Evolutionary conservation across 2,113 vertebrate genomes (phyloP).

Genomic region (Brachyistius frenatus): DNA sequence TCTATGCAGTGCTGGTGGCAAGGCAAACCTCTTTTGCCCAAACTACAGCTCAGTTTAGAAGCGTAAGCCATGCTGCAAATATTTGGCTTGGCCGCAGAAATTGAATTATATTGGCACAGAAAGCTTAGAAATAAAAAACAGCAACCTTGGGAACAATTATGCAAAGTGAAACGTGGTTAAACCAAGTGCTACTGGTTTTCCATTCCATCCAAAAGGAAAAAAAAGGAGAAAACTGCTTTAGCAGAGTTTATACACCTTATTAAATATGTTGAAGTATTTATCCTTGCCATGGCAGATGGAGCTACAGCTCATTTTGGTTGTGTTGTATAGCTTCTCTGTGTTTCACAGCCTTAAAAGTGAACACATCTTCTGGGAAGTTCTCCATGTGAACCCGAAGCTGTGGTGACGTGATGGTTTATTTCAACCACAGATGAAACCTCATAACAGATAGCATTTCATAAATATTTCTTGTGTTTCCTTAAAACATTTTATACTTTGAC

Average conservation of each 20-base stretch:
- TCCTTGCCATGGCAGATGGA: constrained; percentile 41
- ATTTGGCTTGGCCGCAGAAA: constrained; percentile 83
- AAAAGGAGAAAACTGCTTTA: constrained; percentile 55
- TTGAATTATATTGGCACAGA: constrained; percentile 84
- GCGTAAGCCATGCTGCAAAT: constrained; percentile 82
- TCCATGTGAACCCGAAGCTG: constrained; percentile 43
- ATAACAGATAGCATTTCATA: constrained; percentile 53
- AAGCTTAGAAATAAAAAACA: constrained; percentile 79
- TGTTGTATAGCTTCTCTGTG: constrained; percentile 43
- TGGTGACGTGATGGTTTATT: constrained; percentile 68
- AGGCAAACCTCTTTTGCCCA: constrained; percentile 62
- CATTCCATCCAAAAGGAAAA: constrained; percentile 62
- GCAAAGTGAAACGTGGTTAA: constrained; percentile 81
- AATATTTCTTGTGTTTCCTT: constrained; percentile 42
- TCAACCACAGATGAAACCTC: constrained; percentile 64
- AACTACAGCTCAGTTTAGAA: constrained; percentile 81
- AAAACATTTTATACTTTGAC: constrained; percentile 17
- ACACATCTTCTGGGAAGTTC: constrained; percentile 22
- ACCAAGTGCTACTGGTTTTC: constrained; percentile 84
- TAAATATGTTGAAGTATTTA: constrained; percentile 68
- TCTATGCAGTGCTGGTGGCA: constrained; percentile 59
- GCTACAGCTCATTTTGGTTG: constrained; percentile 45
- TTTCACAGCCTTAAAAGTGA: constrained; percentile 26
- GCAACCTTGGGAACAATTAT: constrained; percentile 85
- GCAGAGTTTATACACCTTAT: constrained; percentile 71